Percentiles rank a stretch among this genome's conserved stretches.
These are phyloP conservation scores for Eudyptes chrysolophus DNA, from an alignment of 2,113 vertebrate species.

Conservation along the genomic window DNA sequence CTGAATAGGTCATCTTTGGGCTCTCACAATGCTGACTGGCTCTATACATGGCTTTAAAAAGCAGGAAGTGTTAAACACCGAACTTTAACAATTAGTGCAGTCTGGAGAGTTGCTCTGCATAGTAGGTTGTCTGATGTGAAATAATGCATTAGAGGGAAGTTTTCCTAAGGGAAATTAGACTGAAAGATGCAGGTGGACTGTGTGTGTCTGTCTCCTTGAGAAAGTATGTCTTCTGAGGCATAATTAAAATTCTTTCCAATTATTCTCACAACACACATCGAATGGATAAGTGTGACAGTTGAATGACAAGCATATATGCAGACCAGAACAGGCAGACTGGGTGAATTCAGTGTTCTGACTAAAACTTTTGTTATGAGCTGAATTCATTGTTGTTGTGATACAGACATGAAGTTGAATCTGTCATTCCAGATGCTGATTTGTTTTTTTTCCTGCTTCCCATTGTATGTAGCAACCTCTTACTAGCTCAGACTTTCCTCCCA, in stretches of 20 bases:
- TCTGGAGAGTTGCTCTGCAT: not conserved
- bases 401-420: not conserved
- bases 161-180: conserved; percentile 66
- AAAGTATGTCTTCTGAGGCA: conserved; percentile 38
- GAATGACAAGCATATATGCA: conserved; percentile 17
- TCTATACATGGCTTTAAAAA: not conserved
- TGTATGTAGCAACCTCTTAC: not conserved
- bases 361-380: not conserved
- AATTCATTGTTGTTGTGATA: not conserved
- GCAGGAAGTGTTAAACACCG: not conserved
- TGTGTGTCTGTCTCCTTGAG: not conserved
- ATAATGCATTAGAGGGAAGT: conserved; percentile 9
- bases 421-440: not conserved
- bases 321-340: not conserved
- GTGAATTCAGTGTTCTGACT: not conserved
- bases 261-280: not conserved
- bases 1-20: not conserved
- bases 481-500: not conserved
- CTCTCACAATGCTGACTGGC: not conserved
- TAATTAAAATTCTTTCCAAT: conserved; percentile 43
- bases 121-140: conserved; percentile 3
- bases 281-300: conserved; percentile 13
- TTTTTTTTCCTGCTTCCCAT: not conserved
- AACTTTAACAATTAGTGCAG: conserved; percentile 9
- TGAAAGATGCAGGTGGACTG: not conserved